A percentile compares a stretch with the other conserved stretches of the same genome.
phyloP scores from a whole-genome alignment of 23 tunicate species.

The Diplosoma virens region DNA sequence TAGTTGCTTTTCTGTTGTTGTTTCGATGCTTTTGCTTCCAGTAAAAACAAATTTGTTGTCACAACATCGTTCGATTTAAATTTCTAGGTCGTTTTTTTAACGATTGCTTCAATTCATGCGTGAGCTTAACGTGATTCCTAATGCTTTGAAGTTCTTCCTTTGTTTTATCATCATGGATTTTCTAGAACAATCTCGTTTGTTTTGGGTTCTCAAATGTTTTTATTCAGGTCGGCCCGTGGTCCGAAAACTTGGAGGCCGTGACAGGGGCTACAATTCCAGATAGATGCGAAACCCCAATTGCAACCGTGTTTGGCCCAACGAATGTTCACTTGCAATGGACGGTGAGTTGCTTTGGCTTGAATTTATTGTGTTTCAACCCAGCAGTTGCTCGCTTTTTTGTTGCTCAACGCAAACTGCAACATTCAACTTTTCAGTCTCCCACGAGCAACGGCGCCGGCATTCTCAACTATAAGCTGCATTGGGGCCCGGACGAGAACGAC shows the following conservation, averaged over 20 bases:
- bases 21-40: no score
- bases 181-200: no score
- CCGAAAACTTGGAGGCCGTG: constrained; percentile 23
- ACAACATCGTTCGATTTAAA: no score
- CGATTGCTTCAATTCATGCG: no score
- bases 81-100: no score
- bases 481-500: constrained; percentile 41
- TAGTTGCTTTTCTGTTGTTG: no score
- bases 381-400: no score
- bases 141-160: no score
- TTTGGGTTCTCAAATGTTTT: neutral
- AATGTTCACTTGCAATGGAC: constrained; percentile 46
- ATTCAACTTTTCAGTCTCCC: constrained; percentile 51
- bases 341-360: constrained; percentile 25
- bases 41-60: no score
- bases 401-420: neutral
- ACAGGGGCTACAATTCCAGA: constrained; percentile 65
- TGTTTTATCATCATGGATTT: no score
- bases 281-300: constrained; percentile 26
- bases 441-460: constrained; percentile 60
- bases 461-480: constrained; percentile 34
- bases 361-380: no score
- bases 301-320: constrained; percentile 31
- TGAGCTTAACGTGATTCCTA: no score
- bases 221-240: constrained; percentile 58